Conservation (phyloP, 2,113 vertebrate genomes). For the Xiphophorus maculatus region DNA sequence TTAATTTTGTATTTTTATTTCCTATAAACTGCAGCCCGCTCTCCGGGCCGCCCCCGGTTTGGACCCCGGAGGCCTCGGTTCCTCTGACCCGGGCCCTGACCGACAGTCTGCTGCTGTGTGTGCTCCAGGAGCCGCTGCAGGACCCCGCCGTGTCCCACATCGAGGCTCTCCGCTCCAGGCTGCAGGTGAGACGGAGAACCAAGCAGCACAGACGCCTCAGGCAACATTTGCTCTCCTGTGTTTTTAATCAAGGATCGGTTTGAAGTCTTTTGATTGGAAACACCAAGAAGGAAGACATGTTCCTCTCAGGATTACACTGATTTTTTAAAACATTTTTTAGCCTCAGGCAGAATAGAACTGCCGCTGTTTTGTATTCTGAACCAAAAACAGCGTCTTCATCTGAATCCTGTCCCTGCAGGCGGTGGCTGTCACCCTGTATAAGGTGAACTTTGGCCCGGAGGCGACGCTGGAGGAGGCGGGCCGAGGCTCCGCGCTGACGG, state of each 20-base stretch:
- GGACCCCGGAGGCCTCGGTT: not conserved
- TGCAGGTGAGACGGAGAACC: constrained; percentile 63
- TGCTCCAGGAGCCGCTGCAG: constrained; percentile 74
- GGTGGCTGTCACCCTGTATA: constrained; percentile 55
- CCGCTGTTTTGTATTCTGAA: constrained; percentile 25
- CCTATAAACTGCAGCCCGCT: not conserved
- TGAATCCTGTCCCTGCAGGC: constrained; percentile 45
- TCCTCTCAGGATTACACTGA: constrained; percentile 18
- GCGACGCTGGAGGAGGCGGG: not conserved
- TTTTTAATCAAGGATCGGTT: constrained; percentile 35
- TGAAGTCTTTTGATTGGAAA: constrained; percentile 18
- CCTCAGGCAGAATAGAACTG: constrained; percentile 31
- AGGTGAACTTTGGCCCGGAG: constrained; percentile 11
- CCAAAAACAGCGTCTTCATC: constrained; percentile 3
- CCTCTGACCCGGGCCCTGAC: constrained; percentile 52
- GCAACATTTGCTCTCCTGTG: constrained; percentile 35
- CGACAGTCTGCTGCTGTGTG: constrained; percentile 71
- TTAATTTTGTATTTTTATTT: not conserved
- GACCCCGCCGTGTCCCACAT: constrained; percentile 61
- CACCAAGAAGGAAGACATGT: constrained; percentile 24
- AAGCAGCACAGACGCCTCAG: constrained; percentile 27
- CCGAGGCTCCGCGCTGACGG: constrained; percentile 17
- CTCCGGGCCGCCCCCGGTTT: constrained; percentile 34
- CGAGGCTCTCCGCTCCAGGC: constrained; percentile 61
- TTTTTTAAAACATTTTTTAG: constrained; percentile 13